Evolutionary conservation across 2,797 vertebrate genomes (phyloP).

Genomic region (Avahi laniger): DNA sequence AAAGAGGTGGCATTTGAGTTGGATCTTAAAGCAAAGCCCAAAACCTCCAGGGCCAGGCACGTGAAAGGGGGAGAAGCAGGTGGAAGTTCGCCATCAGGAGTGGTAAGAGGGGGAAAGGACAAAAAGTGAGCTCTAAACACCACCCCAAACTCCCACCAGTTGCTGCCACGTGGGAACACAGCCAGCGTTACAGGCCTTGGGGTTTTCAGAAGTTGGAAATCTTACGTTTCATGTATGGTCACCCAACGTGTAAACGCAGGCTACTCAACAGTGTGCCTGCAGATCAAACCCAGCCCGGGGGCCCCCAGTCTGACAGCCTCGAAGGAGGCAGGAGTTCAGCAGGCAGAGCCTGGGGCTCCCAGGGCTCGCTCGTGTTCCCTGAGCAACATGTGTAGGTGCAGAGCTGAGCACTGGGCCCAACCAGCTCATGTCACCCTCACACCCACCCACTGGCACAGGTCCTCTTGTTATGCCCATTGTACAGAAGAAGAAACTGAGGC

Average conservation of each 20-base stretch:
- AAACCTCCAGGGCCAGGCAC: neutral
- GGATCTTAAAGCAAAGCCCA: neutral
- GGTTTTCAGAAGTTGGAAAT: neutral
- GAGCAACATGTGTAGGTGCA: too few species aligned
- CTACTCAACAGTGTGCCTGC: neutral
- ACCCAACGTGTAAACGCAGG: neutral
- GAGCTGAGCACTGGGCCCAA: too few species aligned
- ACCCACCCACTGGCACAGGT: neutral
- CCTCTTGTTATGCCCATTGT: neutral
- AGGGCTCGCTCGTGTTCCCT: neutral
- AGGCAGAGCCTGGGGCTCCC: neutral
- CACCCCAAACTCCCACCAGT: neutral
- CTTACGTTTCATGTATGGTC: neutral
- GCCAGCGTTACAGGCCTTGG: neutral
- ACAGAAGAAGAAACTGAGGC: neutral
- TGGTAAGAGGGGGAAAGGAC: accelerated
- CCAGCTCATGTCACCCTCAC: neutral
- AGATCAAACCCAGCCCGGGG: too few species aligned
- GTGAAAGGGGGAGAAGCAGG: neutral
- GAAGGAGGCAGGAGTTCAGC: neutral
- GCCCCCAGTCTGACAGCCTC: too few species aligned
- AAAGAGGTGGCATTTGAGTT: neutral
- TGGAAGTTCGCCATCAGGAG: too few species aligned
- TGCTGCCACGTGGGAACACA: accelerated
- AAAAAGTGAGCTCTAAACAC: neutral